Base-by-base conservation (phyloP, 37 sponge, comb jelly and placozoan genomes). In the Lycopodina hypogea region DNA sequence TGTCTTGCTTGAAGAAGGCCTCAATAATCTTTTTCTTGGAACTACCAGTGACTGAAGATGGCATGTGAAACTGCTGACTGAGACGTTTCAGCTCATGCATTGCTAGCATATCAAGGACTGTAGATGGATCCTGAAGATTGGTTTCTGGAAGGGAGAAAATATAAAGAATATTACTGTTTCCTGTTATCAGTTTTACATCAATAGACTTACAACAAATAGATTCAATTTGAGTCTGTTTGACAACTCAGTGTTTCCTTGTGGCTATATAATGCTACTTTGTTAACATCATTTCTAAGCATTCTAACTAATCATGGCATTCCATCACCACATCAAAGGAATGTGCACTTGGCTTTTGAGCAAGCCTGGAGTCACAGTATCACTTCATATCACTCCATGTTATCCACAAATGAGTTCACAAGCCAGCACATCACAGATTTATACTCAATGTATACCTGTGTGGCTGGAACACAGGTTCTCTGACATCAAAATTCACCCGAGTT, bases 41-140 rank as follows among this genome's bases (percentile, higher is more conserved):
- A 12, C 37, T 37, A 28, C 58, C 51, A 26, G 19, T 56, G 0
- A 66, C 21, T 18, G 83, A 80, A 21, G 78, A 40, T 4, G 84
- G 61, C 57, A 87, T 51, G 36, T 87, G 81, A 34, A 91, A 56
- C 0, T 79, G 69, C 60, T 87, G 83, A 32, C 88, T 76, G 37
- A 92, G 37, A 4, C 21, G 9, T 83, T 85, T 88, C 68, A 92
- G 71, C 35, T 88, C 78, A 1, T 55, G 24, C 12, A 84, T 53
- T n/a, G 77, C 81, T 3, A 92, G 59, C 23, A 89, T 50, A 24
- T 58, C 50, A 53, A 93, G 55, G 29, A 81, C 68, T 19, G 61
- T 61, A 45, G 71, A 6, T 26, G 75, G 69, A 50, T 88, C 89
- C 28, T 51, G 34, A 74, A 92, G 34, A 19, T 60, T 41, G 9